Base-by-base conservation (phyloP, 2,888 invertebrate genomes). In the Thalpophila matura region DNA sequence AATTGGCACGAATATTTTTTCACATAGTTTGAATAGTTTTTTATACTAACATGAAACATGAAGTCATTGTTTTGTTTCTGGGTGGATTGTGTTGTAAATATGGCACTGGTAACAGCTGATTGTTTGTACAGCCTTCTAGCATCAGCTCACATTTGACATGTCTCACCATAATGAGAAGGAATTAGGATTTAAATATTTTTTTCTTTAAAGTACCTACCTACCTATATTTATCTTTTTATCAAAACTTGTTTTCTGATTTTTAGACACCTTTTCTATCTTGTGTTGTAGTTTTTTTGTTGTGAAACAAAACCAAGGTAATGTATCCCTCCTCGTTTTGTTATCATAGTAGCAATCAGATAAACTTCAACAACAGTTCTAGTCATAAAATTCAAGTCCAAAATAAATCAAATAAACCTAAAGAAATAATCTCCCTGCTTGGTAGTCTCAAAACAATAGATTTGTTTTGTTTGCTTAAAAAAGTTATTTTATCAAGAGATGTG, bases 1-100 rank as follows among this genome's bases (percentile, higher is more conserved):
- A 75, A 72, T 83, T 85, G 81, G 79, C 84, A 83, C 74, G 27
- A 70, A 68, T 67, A 55, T 42, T 77, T 74, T 68, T 63, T 55
- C 62, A 79, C 77, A 80, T 75, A 78, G 65, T 75, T 75, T 16
- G 40, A 69, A 73, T 75, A 78, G 79, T 81, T 80, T 77, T 62
- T 60, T 71, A 49, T 73, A 58, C 60, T 71, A 66, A 50, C 49
- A 53, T 50, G 45, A 26, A 58, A 53, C 53, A 58, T 72, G 67
- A 72, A 66, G 62, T 78, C 65, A 65, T 68, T 74, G 76, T 76
- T 73, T 71, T 69, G 74, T 53, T 29, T 53, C 14, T 59, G 53
- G 55, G 29, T 60, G 51, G 53, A 75, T 69, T 74, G 63, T 74
- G 45, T 69, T 80, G 65, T 69, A 62, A 74, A 74, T 73, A 65